phyloP scores from a whole-genome alignment of 2,113 vertebrate genomes.

The Brienomyrus longianalis region DNA sequence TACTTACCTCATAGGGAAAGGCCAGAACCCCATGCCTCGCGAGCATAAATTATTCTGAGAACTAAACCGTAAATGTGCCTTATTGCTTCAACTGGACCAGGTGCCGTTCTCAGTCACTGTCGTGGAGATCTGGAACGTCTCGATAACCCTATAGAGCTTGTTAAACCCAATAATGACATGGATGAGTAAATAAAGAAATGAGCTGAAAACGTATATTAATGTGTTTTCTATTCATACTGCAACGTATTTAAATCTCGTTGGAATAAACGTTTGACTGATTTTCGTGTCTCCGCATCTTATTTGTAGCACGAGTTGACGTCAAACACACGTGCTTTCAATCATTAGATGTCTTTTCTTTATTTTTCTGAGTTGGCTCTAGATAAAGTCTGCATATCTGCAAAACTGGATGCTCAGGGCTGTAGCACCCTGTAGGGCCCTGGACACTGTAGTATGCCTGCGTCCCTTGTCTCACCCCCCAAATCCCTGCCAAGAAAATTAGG shows the following conservation, averaged over 20 bases:
- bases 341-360: neutral
- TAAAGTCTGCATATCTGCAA: neutral
- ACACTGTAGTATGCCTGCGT: too few species aligned
- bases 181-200: neutral
- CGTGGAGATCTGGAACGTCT: neutral
- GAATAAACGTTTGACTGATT: neutral
- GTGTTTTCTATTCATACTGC: neutral
- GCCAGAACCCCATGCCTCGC: neutral
- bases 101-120: neutral
- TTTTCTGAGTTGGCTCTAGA: neutral
- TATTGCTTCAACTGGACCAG: slow-evolving; percentile 8
- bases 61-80: slow-evolving; percentile 19
- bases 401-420: neutral
- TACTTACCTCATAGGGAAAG: neutral
- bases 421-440: neutral
- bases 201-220: neutral
- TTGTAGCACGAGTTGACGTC: neutral
- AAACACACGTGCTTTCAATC: neutral
- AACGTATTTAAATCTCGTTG: neutral
- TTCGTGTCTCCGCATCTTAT: neutral
- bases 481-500: neutral
- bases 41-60: slow-evolving; percentile 1
- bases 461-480: neutral
- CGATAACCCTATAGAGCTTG: neutral
- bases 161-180: neutral